Base-by-base conservation (phyloP, 2,888 invertebrate genomes). In the Tanytarsus gracilentus region DNA sequence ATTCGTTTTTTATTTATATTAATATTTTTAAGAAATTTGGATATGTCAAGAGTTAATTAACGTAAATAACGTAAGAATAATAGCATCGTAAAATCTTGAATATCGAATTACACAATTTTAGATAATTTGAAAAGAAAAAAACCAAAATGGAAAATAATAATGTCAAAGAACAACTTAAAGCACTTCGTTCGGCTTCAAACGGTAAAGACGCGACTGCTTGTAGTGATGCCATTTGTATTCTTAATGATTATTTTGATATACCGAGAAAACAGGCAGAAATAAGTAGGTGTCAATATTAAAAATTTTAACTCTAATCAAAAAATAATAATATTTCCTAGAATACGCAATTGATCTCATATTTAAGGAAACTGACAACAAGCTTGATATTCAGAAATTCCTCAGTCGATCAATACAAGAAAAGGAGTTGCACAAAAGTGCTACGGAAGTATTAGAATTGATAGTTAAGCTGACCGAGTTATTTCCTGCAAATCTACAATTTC, bases 261-360 rank as follows among this genome's bases (percentile, higher is more conserved):
- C 44, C 44, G 1, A 44, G 5, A 21, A 23, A 18, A 25, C 11
- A n/a, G 2, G 27, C 25, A 14, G 26, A 27, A 50, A 50, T 14
- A 8, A 50, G 29, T 50, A 27, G 21, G 29, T 50, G 2, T 18
- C 18, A 44, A 21, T 21, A n/a, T 48, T 48, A 21, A 3, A 21
- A 21, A 48, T 30, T 30, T 30, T 30, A 6, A 39, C 14, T 4
- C 7, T 2, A 2, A 39, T 3, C 18, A 39, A 6, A 48, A 21
- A 3, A 8, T 48, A 2, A 7, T 48, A 2, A 21, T 21, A 2
- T 48, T 9, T 48, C 18, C 2, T 27, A 60, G 60, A 48, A 16
- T 60, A 60, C 18, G 48, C 60, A 1, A 33, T 60, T 1, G 60
- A 60, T 14, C 25, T 50, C 2, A 14, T 60, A 11, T 21, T 60